A percentile compares a stretch with the other conserved stretches of the same genome.
Conservation (phyloP, 2,888 invertebrate genomes). For the Tolmerus cingulatus region DNA sequence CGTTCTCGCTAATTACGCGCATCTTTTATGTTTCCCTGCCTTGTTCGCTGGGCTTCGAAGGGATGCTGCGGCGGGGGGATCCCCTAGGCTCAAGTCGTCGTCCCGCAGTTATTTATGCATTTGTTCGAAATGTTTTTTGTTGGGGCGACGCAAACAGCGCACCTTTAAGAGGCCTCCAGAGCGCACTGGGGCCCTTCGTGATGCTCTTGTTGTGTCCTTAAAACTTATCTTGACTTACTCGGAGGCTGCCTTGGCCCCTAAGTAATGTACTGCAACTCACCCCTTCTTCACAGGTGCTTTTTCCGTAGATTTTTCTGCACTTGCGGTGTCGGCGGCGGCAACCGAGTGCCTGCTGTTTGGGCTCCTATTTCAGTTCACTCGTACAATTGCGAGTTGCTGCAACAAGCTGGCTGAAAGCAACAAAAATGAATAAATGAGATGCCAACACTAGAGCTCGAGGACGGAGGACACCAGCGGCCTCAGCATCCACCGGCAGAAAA, state of each 20-base stretch:
- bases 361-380: conserved; percentile 32
- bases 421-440: conserved; percentile 34
- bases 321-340: conserved; percentile 35
- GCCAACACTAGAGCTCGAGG: conserved; percentile 35
- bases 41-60: not conserved
- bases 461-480: conserved; percentile 4
- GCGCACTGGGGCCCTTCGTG: not conserved
- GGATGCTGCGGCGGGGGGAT: not conserved
- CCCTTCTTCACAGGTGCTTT: conserved; percentile 37
- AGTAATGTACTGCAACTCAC: conserved; percentile 34
- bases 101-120: conserved; percentile 38
- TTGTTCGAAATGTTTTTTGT: conserved; percentile 36
- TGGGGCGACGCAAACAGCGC: not conserved
- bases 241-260: not conserved
- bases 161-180: not conserved
- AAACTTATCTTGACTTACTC: conserved; percentile 39
- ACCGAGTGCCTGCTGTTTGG: conserved; percentile 11
- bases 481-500: not conserved
- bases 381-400: conserved; percentile 35
- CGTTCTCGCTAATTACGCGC: conserved; percentile 42
- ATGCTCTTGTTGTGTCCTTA: conserved; percentile 26
- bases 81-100: conserved; percentile 30
- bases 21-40: conserved; percentile 39
- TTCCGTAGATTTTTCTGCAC: conserved; percentile 36
- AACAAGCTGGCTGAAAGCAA: conserved; percentile 22